phyloP scores from a whole-genome alignment of 2,797 vertebrate genomes.

The Pseudomugil gertrudae region DNA sequence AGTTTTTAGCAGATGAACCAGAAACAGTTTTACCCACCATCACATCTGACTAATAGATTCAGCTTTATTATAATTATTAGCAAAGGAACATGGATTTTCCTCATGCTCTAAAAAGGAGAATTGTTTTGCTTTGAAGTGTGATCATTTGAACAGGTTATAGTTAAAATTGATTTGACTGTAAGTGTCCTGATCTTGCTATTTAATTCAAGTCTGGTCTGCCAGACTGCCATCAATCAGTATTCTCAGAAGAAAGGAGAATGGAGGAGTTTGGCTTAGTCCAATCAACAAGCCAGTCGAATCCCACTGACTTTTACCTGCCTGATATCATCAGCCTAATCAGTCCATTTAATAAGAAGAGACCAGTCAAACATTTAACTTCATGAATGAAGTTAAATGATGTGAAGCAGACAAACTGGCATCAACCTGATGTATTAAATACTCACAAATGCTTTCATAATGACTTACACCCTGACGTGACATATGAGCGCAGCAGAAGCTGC shows the following conservation, averaged over 20 bases:
- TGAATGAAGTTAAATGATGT: neutral
- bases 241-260: neutral
- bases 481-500: neutral
- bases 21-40: slow-evolving; percentile 4
- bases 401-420: neutral
- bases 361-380: neutral
- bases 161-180: slow-evolving; percentile 52
- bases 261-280: slow-evolving; percentile 23
- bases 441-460: neutral
- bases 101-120: slow-evolving; percentile 2
- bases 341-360: neutral
- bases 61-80: slow-evolving; percentile 36
- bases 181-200: slow-evolving; percentile 43
- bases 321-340: slow-evolving; percentile 9
- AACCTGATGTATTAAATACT: neutral
- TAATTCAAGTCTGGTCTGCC: slow-evolving; percentile 37
- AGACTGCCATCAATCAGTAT: slow-evolving; percentile 51
- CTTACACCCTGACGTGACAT: neutral
- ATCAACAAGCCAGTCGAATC: slow-evolving; percentile 10
- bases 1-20: slow-evolving; percentile 2
- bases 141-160: slow-evolving; percentile 49
- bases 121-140: slow-evolving; percentile 41
- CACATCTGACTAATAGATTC: slow-evolving; percentile 5
- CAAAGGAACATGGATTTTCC: slow-evolving; percentile 14
- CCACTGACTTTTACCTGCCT: neutral